These are phyloP conservation scores for Parthenolecanium corni DNA, from an alignment of 2,888 invertebrate species.

Conservation along the genomic window DNA sequence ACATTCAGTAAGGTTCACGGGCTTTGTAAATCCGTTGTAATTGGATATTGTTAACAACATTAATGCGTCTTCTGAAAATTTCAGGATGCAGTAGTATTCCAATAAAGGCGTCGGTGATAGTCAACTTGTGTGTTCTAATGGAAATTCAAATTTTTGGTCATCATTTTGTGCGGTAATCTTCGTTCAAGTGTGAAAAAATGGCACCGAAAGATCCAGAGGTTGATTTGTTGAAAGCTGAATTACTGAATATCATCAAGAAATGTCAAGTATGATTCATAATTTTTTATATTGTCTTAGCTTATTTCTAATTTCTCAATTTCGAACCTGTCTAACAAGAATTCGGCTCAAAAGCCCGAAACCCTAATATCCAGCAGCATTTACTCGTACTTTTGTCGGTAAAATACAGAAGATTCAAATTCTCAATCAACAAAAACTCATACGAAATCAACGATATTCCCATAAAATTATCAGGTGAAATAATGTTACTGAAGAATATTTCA, in stretches of 20 bases:
- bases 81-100: background rate
- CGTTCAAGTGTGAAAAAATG: slow-evolving; percentile 2
- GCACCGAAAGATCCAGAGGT: slow-evolving; percentile 66
- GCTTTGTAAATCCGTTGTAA: slow-evolving; percentile 14
- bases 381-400: no score
- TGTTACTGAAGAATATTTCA: no score
- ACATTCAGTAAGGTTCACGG: background rate
- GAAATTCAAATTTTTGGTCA: background rate
- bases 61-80: background rate
- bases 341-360: no score
- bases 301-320: background rate
- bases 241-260: slow-evolving; percentile 65
- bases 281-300: background rate
- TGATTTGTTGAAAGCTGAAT: slow-evolving; percentile 62
- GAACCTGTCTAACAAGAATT: no score
- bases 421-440: no score
- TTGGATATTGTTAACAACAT: slow-evolving; percentile 21
- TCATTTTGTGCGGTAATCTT: background rate
- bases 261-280: slow-evolving; percentile 51
- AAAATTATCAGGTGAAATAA: no score
- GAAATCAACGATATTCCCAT: no score
- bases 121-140: background rate
- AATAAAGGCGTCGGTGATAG: background rate
- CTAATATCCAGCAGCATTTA: no score
- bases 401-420: no score